A percentile compares a stretch with the other conserved stretches of the same genome.
These are phyloP conservation scores for Asteroscopus sphinx DNA, from an alignment of 2,888 invertebrate species.

Conservation along the genomic window DNA sequence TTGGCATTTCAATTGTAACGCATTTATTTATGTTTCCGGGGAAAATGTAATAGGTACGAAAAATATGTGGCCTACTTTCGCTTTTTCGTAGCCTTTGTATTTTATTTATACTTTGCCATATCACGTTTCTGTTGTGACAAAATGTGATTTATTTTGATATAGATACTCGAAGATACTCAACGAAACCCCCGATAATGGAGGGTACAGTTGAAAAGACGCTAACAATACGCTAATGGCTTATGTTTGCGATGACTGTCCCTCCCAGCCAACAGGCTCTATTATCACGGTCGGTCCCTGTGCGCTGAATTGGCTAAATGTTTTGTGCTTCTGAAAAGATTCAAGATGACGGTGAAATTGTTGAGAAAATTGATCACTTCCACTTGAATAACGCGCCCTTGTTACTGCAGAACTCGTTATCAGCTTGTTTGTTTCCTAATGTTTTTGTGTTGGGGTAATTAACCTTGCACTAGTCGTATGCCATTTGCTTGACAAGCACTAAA, in stretches of 20 bases:
- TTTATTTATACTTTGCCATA: slow-evolving; percentile 34
- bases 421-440: slow-evolving; percentile 59
- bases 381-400: slow-evolving; percentile 77
- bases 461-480: background rate
- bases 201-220: slow-evolving; percentile 78
- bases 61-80: slow-evolving; percentile 5
- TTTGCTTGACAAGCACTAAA: background rate
- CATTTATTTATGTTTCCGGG: background rate
- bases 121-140: slow-evolving; percentile 36
- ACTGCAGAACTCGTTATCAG: slow-evolving; percentile 68
- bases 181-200: slow-evolving; percentile 72
- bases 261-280: slow-evolving; percentile 85
- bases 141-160: slow-evolving; percentile 59
- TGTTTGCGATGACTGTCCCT: slow-evolving; percentile 86
- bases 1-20: background rate
- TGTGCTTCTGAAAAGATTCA: slow-evolving; percentile 86
- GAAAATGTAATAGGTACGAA: slow-evolving; percentile 4
- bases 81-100: slow-evolving; percentile 21
- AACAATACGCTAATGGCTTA: slow-evolving; percentile 88
- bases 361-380: slow-evolving; percentile 88
- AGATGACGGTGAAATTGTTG: slow-evolving; percentile 88
- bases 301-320: slow-evolving; percentile 89
- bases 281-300: slow-evolving; percentile 81
- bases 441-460: slow-evolving; percentile 15
- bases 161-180: slow-evolving; percentile 69